Evolutionary conservation across 23 tunicate species (phyloP), one percentile per base, ranked within the genome.

Genomic region (Ciona savignyi): DNA sequence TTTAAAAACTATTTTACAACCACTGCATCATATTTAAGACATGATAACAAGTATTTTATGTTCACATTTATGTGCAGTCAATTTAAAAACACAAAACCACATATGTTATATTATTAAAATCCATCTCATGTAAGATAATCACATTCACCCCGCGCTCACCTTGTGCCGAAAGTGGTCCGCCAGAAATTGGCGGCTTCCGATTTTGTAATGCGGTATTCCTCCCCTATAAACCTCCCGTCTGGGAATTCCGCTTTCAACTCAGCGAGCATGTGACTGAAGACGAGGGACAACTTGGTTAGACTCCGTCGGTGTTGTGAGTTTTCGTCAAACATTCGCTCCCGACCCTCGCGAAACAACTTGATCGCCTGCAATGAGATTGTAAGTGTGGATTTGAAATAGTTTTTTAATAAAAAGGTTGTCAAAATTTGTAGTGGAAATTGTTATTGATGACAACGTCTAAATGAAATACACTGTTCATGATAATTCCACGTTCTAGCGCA

Each of bases 261-360:
- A 26, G 96, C 96, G 6, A 95, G 78, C 96, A 95, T 95, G 89
- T 95, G 99, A 71, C 99, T 95, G 80, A 93, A 93, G 29, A 92
- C 82, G 51, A 85, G 78, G 6, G 92, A 90, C 0, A 83, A 75
- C 68, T 90, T 90, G 0, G 97, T 90, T 21, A 90, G 35, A 33
- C 85, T 80, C 29, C 97, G 68, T 25, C 97, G 72, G 51, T 83
- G 82, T 20, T 75, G 81, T 22, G 97, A 90, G 22, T 78, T 67
- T 70, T 90, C 97, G 35, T 90, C 97, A 75, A 90, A 90, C 82
- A 90, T 90, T 70, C 88, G 83, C 27, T 88, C 96, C 34, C 84
- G 51, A 9, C 97, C 97, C 19, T 90, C 97, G 65, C 83, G 83
- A 76, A 90, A 90, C 51, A 90, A 66, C 51, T 90, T 90, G 23